phyloP scores from a whole-genome alignment of 1,140 invertebrate species.

The Anagrus nilaparvatae region DNA sequence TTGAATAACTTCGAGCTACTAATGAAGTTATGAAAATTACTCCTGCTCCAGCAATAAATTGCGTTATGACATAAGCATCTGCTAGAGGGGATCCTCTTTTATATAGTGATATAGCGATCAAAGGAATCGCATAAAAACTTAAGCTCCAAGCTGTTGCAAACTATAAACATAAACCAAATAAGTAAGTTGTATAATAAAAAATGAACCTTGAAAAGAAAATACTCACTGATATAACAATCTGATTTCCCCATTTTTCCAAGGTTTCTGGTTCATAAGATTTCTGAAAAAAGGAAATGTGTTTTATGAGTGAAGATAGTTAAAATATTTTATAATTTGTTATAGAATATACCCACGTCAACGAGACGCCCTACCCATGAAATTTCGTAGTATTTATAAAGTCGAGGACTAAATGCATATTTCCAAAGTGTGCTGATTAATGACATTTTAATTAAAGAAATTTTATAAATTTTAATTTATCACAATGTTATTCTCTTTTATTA shows the following conservation, averaged over 20 bases:
- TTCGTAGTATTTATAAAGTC: slow-evolving; percentile 54
- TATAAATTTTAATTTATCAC: too few relatives aligned
- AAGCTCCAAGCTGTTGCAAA: slow-evolving; percentile 58
- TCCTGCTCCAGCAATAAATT: slow-evolving; percentile 52
- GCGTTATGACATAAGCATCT: slow-evolving; percentile 48
- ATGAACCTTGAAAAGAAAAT: slow-evolving; percentile 10
- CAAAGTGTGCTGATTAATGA: slow-evolving; percentile 31
- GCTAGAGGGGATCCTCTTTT: slow-evolving; percentile 54
- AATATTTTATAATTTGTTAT: too few relatives aligned
- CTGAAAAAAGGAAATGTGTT: slow-evolving; percentile 31
- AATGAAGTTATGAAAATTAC: slow-evolving; percentile 55
- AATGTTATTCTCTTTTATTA: too few relatives aligned
- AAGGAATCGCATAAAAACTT: slow-evolving; percentile 63
- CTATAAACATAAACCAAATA: slow-evolving; percentile 28
- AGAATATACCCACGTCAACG: slow-evolving; percentile 27
- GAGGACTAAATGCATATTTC: slow-evolving; percentile 52
- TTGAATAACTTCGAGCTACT: slow-evolving; percentile 58
- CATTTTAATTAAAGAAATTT: too few relatives aligned
- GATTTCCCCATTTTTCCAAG: slow-evolving; percentile 62
- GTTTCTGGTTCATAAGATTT: slow-evolving; percentile 53
- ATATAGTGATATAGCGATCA: slow-evolving; percentile 63
- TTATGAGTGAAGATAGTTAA: too few relatives aligned
- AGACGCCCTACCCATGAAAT: slow-evolving; percentile 37
- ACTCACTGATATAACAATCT: slow-evolving; percentile 56
- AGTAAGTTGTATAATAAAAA: slow-evolving; percentile 1